Percentiles rank a stretch among this genome's conserved stretches.
phyloP scores from a whole-genome alignment of 2,888 invertebrate species.

The Perizoma flavofasciatum region DNA sequence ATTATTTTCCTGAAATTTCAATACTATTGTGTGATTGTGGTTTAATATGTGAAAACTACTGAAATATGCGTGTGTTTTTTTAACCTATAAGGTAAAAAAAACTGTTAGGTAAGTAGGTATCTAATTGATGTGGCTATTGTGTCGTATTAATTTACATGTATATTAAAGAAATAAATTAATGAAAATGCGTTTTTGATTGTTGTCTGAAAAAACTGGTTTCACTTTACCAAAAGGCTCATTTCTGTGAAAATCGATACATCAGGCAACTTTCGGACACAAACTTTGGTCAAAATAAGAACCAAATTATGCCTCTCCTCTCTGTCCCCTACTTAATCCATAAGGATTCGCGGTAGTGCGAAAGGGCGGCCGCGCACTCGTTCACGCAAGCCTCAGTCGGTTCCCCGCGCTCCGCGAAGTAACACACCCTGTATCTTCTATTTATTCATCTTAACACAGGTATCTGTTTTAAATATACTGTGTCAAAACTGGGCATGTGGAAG shows the following conservation, averaged over 20 bases:
- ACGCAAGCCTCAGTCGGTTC: slow-evolving; percentile 65
- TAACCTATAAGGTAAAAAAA: not conserved
- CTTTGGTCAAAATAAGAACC: slow-evolving; percentile 14
- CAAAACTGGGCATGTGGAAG: slow-evolving; percentile 26
- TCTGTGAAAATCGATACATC: slow-evolving; percentile 11
- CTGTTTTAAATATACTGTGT: slow-evolving; percentile 16
- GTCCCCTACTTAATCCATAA: slow-evolving; percentile 45
- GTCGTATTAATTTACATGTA: not conserved
- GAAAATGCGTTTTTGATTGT: not conserved
- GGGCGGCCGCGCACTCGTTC: slow-evolving; percentile 60
- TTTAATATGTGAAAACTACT: no score
- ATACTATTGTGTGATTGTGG: no score
- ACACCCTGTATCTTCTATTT: slow-evolving; percentile 28
- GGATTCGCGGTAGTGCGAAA: slow-evolving; percentile 57
- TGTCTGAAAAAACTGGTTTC: not conserved
- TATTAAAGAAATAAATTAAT: not conserved
- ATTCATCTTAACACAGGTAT: slow-evolving; percentile 12
- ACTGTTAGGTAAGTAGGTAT: not conserved
- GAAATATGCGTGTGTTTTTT: no score
- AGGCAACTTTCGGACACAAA: slow-evolving; percentile 26
- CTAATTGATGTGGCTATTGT: not conserved
- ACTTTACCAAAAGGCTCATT: not conserved
- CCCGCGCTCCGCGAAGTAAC: slow-evolving; percentile 64
- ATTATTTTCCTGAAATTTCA: no score
- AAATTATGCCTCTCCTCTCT: slow-evolving; percentile 50